Conservation (phyloP, 2,797 vertebrate genomes). For the Dendrocincla tyrannina region DNA sequence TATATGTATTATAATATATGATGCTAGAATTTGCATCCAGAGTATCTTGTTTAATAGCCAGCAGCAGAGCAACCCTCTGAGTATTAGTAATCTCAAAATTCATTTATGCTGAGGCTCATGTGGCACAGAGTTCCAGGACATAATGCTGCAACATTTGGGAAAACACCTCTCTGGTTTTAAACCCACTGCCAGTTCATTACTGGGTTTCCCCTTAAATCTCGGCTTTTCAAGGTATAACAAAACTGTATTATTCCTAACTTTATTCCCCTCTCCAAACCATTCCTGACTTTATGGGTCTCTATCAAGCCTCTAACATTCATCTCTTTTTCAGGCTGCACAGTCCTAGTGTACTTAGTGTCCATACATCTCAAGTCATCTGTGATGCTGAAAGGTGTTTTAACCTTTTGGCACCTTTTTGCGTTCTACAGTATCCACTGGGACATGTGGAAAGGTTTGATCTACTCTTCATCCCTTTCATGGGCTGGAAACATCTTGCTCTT, state of each 20-base stretch:
- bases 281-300: neutral
- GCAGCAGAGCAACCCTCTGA: neutral
- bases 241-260: neutral
- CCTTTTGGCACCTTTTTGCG: neutral
- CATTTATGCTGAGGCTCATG: neutral
- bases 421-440: neutral
- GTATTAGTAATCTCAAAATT: neutral
- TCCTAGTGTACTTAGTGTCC: neutral
- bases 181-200: neutral
- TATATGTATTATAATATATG: neutral
- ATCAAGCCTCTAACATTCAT: fast-evolving
- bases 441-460: neutral
- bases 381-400: neutral
- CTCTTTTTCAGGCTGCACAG: neutral
- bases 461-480: neutral
- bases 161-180: neutral
- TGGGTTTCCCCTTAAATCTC: neutral
- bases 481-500: neutral
- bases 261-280: neutral
- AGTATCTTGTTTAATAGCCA: neutral
- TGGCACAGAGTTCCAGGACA: neutral
- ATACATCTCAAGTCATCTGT: fast-evolving
- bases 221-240: neutral
- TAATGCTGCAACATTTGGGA: neutral
- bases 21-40: neutral